phyloP scores from a whole-genome alignment of 2,888 invertebrate species.

The Subacronicta megacephala region DNA sequence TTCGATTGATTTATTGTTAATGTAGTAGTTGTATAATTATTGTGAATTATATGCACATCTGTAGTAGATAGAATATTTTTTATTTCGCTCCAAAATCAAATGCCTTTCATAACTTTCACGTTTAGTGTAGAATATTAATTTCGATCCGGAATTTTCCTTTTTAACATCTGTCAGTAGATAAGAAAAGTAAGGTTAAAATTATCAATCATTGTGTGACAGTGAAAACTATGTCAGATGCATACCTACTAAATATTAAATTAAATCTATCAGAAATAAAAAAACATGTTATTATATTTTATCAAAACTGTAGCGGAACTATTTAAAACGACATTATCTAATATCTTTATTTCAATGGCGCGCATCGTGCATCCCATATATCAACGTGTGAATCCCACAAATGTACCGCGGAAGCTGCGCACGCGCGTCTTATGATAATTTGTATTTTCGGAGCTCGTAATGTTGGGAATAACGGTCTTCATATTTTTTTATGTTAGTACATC shows the following conservation, averaged over 20 bases:
- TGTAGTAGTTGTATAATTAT: not conserved
- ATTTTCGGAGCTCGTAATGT: constrained; percentile 54
- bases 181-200: no score
- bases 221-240: no score
- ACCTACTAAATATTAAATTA: constrained; percentile 14
- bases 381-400: constrained; percentile 52
- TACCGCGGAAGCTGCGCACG: constrained; percentile 50
- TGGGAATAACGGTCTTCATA: constrained; percentile 22
- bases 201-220: no score
- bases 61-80: no score
- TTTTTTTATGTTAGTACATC: constrained; percentile 19
- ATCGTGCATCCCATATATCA: constrained; percentile 51
- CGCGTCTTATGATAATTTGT: constrained; percentile 56
- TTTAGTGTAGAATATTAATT: no score
- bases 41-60: constrained; percentile 13
- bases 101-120: no score
- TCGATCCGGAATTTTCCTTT: no score
- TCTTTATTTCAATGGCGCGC: constrained; percentile 61
- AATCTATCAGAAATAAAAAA: constrained; percentile 22
- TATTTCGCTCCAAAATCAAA: no score
- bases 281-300: constrained; percentile 37
- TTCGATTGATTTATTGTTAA: constrained; percentile 23
- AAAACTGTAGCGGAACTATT: constrained; percentile 52
- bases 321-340: constrained; percentile 65
- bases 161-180: no score